Conservation (phyloP, 2,113 vertebrate species). For the Chionomys nivalis region DNA sequence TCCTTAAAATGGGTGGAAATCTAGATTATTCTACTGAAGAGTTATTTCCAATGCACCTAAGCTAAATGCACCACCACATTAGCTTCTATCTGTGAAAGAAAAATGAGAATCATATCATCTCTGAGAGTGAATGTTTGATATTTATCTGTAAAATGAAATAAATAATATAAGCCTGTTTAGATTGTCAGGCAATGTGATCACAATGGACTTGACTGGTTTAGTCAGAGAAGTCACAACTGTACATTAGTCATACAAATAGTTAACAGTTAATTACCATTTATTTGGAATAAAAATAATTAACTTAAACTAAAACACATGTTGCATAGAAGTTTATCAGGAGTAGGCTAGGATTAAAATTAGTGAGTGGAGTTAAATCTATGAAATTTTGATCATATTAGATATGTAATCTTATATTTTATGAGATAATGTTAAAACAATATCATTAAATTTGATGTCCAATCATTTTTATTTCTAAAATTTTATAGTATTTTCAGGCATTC, state of each 20-base stretch:
- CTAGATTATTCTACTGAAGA: slow-evolving; percentile 1
- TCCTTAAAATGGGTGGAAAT: neutral
- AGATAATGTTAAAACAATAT: neutral
- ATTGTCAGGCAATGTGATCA: neutral
- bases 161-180: neutral
- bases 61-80: neutral
- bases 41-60: neutral
- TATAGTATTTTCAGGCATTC: neutral
- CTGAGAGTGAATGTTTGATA: neutral
- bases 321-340: neutral
- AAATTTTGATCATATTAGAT: slow-evolving; percentile 2
- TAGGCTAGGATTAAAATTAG: slow-evolving; percentile 12
- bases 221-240: neutral
- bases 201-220: slow-evolving; percentile 13
- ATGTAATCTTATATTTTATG: slow-evolving; percentile 15
- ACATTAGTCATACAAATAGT: neutral
- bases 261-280: neutral
- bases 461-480: neutral
- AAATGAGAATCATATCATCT: slow-evolving; percentile 30
- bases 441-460: neutral
- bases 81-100: neutral
- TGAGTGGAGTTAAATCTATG: slow-evolving; percentile 6
- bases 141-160: slow-evolving; percentile 1
- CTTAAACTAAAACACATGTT: neutral
- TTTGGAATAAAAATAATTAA: slow-evolving; percentile 47